Percentiles rank a stretch among this genome's conserved stretches.
phyloP scores from a whole-genome alignment of 2,888 invertebrate genomes.

The Rhagonycha fulva region DNA sequence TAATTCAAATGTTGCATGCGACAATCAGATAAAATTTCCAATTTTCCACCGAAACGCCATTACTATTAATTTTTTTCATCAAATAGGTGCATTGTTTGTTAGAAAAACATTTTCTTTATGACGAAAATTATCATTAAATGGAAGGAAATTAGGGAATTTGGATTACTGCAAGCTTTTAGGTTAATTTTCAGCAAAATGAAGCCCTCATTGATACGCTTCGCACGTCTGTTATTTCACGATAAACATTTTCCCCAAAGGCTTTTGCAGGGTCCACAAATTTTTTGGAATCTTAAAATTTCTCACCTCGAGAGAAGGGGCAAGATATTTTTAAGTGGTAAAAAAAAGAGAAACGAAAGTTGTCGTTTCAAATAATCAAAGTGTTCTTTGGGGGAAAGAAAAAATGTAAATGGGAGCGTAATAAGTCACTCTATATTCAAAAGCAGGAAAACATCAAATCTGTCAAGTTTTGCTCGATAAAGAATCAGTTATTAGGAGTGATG shows the following conservation, averaged over 20 bases:
- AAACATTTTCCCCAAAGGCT: neutral
- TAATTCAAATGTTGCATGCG: neutral
- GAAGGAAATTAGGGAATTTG: neutral
- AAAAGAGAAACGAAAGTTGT: neutral
- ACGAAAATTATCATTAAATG: neutral
- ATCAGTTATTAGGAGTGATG: constrained; percentile 25
- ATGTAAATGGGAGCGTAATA: constrained; percentile 26
- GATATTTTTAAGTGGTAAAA: neutral
- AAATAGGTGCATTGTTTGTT: neutral
- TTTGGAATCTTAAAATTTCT: neutral
- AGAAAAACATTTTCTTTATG: neutral
- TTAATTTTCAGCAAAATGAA: neutral
- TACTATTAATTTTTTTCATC: neutral
- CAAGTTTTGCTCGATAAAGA: constrained; percentile 24
- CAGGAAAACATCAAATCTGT: constrained; percentile 23
- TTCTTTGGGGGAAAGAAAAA: constrained; percentile 1
- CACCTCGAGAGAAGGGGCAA: neutral
- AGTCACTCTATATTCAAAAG: constrained; percentile 33
- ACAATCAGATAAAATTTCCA: neutral
- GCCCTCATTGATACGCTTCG: neutral
- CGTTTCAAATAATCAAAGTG: neutral
- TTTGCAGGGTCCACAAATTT: neutral
- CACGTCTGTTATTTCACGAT: neutral
- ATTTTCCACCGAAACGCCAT: neutral
- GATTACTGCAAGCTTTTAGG: neutral